Evolutionary conservation across 2,888 invertebrate genomes (phyloP), one percentile per base, ranked within the genome.

Genomic region (Mesorhabditis belari): DNA sequence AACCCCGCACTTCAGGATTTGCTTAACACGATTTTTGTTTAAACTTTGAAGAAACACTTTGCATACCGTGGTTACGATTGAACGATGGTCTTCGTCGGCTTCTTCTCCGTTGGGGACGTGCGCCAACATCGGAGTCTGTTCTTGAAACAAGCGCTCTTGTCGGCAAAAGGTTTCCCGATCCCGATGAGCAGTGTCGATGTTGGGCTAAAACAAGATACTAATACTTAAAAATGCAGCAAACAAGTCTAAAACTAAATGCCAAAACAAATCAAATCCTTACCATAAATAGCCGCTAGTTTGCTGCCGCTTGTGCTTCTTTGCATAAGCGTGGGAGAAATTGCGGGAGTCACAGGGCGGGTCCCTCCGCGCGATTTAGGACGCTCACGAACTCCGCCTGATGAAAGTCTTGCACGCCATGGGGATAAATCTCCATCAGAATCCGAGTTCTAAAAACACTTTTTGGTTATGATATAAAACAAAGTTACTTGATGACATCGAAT

Each of bases 281-380:
- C 44, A n/a, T 35, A 35, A n/a, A 35, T 52, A 5, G 60, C 61
- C 5, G 68, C 68, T 57, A 68, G 59, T 27, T 66, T 61, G 53
- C 60, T 62, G 19, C 65, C 68, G 27, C 65, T 65, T 25, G 60
- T 59, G 51, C 66, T 66, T 29, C 68, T 55, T 26, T 68, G 63
- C 17, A 68, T 51, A 12, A 66, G 59, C 12, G 44, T 35, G 12
- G 68, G 68, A 54, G 68, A 68, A 60, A 66, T 54, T 27, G 62
- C 63, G 19, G 68, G 68, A 3, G 68, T 68, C 51, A 59, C 62
- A 6, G 68, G 64, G n/a, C 67, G 63, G n/a, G 62, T 59, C n/a
- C 57, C 49, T 24, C 60, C 60, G 44, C 44, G 44, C 44, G 44
- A 35, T 9, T n/a, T 19, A 12, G 59, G 29, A 12, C 25, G 17